Evolutionary conservation across 2,797 vertebrate species (phyloP).

Genomic region (Gymnocypris eckloni): DNA sequence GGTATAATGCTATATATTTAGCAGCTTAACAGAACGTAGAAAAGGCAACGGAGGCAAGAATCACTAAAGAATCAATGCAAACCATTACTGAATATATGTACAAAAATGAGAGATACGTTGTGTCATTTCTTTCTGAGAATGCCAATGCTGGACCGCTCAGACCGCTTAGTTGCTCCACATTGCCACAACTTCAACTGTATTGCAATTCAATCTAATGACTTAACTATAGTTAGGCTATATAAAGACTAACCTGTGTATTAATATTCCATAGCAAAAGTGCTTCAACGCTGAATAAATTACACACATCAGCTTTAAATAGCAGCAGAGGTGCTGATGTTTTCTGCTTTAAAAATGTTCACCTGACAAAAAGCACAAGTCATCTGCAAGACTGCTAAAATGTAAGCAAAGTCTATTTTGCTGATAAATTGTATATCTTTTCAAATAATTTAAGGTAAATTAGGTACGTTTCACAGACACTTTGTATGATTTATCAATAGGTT

Average conservation of each 20-base stretch:
- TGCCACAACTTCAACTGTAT: neutral
- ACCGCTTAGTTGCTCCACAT: neutral
- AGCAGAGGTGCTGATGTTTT: neutral
- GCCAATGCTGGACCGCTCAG: neutral
- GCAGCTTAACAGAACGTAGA: neutral
- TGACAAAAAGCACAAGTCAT: neutral
- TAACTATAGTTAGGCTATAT: neutral
- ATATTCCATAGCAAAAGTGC: neutral
- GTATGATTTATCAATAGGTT: neutral
- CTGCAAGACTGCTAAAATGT: neutral
- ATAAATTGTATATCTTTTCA: neutral
- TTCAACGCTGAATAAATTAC: neutral
- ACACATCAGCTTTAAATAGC: conserved; percentile 11
- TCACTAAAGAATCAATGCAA: neutral
- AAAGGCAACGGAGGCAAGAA: neutral
- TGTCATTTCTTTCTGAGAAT: neutral
- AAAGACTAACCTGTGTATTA: neutral
- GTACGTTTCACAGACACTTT: neutral
- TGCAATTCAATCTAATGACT: neutral
- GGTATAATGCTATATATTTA: neutral
- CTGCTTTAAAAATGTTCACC: neutral
- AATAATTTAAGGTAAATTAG: neutral
- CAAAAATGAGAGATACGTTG: neutral
- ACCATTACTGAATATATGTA: neutral
- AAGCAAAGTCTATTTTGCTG: neutral